Evolutionary conservation across 2,113 vertebrate species (phyloP).

Genomic region (Bambusicola thoracicus): DNA sequence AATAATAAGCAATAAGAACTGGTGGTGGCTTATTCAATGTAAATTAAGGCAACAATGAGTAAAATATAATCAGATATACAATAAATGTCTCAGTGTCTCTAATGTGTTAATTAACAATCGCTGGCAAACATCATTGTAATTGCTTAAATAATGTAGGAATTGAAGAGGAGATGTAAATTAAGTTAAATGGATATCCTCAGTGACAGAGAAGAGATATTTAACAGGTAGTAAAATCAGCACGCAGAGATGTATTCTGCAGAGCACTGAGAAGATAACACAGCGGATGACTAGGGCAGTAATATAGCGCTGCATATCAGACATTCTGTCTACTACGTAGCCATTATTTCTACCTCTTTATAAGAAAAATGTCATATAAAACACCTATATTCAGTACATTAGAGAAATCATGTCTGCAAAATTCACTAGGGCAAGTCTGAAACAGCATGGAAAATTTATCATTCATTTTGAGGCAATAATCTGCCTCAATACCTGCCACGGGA

Average conservation of each 20-base stretch:
- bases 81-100: no score
- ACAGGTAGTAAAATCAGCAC: neutral
- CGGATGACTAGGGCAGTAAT: neutral
- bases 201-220: neutral
- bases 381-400: fast-evolving
- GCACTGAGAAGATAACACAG: neutral
- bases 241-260: neutral
- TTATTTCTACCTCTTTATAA: neutral
- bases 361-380: neutral
- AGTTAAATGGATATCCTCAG: neutral
- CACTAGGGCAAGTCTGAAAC: neutral
- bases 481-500: neutral
- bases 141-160: neutral
- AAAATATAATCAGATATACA: constrained; percentile 5
- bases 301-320: neutral
- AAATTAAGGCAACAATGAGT: neutral
- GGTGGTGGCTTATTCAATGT: neutral
- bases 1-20: neutral
- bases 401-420: neutral
- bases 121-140: neutral
- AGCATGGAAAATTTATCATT: neutral
- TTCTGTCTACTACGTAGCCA: neutral
- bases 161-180: neutral
- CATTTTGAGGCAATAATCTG: neutral
- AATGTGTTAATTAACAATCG: no score